Percentiles rank a stretch among this genome's conserved stretches.
phyloP scores from a whole-genome alignment of 2,888 invertebrate genomes.

The Anarsia innoxiella region DNA sequence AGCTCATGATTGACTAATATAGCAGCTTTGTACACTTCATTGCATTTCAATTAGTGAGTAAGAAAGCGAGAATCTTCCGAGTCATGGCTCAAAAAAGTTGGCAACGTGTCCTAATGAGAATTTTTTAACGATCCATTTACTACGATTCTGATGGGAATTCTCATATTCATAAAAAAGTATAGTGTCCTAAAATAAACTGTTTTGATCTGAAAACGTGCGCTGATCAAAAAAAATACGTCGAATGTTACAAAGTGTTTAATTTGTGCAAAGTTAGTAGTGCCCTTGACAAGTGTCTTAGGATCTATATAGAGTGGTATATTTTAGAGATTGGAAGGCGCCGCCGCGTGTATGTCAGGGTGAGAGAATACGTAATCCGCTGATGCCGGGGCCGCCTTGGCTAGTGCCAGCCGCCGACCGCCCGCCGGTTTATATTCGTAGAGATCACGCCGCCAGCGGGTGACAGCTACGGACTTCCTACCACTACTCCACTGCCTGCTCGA shows the following conservation, averaged over 20 bases:
- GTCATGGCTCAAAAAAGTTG: constrained; percentile 6
- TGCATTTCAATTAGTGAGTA: constrained; percentile 10
- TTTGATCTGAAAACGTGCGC: too few relatives aligned
- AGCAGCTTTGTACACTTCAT: constrained; percentile 6
- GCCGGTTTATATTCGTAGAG: constrained; percentile 47
- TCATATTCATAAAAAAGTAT: too few relatives aligned
- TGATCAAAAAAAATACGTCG: too few relatives aligned
- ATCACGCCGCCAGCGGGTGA: constrained; percentile 46
- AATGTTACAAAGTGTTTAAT: too few relatives aligned
- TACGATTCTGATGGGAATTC: too few relatives aligned
- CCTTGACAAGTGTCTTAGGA: too few relatives aligned
- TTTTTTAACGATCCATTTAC: constrained; percentile 8
- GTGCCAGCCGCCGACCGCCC: constrained; percentile 30
- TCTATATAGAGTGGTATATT: too few relatives aligned
- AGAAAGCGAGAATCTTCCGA: constrained; percentile 5
- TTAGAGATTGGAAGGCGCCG: too few relatives aligned
- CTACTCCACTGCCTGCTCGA: not conserved
- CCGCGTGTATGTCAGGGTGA: constrained; percentile 5
- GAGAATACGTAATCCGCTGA: constrained; percentile 1
- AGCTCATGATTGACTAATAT: constrained; percentile 9
- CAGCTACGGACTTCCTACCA: constrained; percentile 45
- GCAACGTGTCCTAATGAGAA: constrained; percentile 3
- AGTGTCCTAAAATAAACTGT: too few relatives aligned
- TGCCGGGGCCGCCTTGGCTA: constrained; percentile 14
- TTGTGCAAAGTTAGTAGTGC: too few relatives aligned